A percentile compares a stretch with the other conserved stretches of the same genome.
Evolutionary conservation across 2,888 invertebrate species (phyloP).

Genomic region (Cosmorhoe ocellata): DNA sequence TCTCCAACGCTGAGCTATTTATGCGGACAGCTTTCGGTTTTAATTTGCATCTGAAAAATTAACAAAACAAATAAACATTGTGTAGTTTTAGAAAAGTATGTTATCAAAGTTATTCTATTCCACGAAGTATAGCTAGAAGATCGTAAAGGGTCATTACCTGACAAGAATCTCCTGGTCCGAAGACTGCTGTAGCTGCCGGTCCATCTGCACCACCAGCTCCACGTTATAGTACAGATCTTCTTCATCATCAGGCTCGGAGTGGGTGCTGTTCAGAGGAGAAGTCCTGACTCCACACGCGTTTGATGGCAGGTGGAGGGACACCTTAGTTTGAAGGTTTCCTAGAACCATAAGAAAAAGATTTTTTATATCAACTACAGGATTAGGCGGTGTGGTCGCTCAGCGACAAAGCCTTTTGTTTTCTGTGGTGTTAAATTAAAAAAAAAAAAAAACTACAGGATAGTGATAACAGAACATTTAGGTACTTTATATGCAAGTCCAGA

Average conservation of each 20-base stretch:
- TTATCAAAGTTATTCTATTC: too few relatives aligned
- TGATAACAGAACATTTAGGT: too few relatives aligned
- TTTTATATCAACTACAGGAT: too few relatives aligned
- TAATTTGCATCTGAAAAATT: constrained; percentile 79
- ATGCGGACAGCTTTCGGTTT: constrained; percentile 80
- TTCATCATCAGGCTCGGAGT: constrained; percentile 61
- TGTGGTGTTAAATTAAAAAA: too few relatives aligned
- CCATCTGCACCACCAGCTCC: constrained; percentile 88
- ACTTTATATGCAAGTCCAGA: not conserved
- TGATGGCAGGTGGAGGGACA: constrained; percentile 81
- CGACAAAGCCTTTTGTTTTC: too few relatives aligned
- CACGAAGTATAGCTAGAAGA: too few relatives aligned
- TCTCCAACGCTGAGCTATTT: constrained; percentile 79
- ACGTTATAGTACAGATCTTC: constrained; percentile 85
- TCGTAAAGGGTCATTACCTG: constrained; percentile 49
- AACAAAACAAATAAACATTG: not conserved
- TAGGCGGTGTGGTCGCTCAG: too few relatives aligned
- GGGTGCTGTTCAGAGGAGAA: constrained; percentile 64
- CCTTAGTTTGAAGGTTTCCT: constrained; percentile 69
- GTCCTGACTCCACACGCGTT: constrained; percentile 88
- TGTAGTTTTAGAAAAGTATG: too few relatives aligned
- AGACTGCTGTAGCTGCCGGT: constrained; percentile 87
- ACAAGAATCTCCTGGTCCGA: constrained; percentile 86
- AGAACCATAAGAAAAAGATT: constrained; percentile 32
- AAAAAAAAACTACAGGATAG: too few relatives aligned